phyloP scores from a whole-genome alignment of 2,888 invertebrate species.

The Oligia latruncula region DNA sequence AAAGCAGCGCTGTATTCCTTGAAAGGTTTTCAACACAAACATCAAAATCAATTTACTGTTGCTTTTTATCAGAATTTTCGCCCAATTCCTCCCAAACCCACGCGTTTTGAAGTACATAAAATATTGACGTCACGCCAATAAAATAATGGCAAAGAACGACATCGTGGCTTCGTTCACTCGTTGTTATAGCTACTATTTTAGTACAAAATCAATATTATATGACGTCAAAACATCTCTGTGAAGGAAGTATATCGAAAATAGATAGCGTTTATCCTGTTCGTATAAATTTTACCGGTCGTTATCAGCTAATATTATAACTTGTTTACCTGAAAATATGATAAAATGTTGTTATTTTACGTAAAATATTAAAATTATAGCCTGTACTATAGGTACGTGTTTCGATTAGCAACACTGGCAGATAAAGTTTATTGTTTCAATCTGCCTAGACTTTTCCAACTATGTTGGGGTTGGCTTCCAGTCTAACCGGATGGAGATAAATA shows the following conservation, averaged over 20 bases:
- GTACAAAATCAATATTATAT: slow-evolving; percentile 55
- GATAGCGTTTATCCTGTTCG: slow-evolving; percentile 9
- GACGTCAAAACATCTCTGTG: slow-evolving; percentile 51
- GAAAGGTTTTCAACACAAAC: not conserved
- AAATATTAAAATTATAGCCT: not conserved
- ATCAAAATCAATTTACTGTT: not conserved
- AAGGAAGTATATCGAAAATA: slow-evolving; percentile 32
- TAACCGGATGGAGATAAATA: no score
- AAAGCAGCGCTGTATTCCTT: not conserved
- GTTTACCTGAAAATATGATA: slow-evolving; percentile 20
- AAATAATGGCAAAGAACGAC: slow-evolving; percentile 26
- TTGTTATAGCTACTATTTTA: slow-evolving; percentile 55
- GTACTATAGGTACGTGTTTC: not conserved
- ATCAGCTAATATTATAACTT: slow-evolving; percentile 15
- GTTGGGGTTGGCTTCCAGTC: no score
- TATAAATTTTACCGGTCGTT: not conserved
- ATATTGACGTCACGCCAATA: slow-evolving; percentile 50
- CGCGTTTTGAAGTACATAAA: slow-evolving; percentile 5
- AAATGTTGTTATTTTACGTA: slow-evolving; percentile 7
- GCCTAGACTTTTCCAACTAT: no score
- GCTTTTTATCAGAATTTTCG: not conserved
- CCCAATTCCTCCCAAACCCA: not conserved
- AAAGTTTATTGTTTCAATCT: not conserved
- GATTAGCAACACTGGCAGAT: not conserved
- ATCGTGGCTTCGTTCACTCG: slow-evolving; percentile 29